phyloP scores from a whole-genome alignment of 2,888 invertebrate species.

The Trachelus iudaicus region DNA sequence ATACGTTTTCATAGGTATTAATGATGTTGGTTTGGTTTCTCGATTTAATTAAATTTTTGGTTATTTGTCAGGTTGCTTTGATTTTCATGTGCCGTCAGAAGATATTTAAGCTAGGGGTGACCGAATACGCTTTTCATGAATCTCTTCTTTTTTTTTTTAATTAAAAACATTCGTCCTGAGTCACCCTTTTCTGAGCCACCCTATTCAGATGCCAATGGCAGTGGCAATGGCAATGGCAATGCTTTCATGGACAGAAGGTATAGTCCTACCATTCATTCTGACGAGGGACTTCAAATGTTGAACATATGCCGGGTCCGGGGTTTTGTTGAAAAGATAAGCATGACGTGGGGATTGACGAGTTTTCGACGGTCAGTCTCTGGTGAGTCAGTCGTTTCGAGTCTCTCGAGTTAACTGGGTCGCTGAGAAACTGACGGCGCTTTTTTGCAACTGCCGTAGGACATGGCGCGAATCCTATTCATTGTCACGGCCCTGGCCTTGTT shows the following conservation, averaged over 20 bases:
- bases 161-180: background rate
- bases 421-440: slow-evolving; percentile 12
- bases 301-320: slow-evolving; percentile 30
- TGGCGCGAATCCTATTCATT: slow-evolving; percentile 1
- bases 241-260: background rate
- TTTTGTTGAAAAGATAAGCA: slow-evolving; percentile 3
- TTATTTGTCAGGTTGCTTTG: background rate
- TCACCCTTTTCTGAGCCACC: background rate
- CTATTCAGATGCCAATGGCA: background rate
- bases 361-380: slow-evolving; percentile 6
- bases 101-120: background rate
- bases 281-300: slow-evolving; percentile 23
- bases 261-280: background rate
- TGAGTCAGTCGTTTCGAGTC: slow-evolving; percentile 60
- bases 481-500: slow-evolving; percentile 7
- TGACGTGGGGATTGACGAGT: background rate
- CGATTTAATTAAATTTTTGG: background rate
- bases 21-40: background rate
- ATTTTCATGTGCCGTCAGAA: background rate
- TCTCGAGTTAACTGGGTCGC: slow-evolving; percentile 54
- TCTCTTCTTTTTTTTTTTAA: background rate
- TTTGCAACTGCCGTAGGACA: slow-evolving; percentile 2
- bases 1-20: background rate
- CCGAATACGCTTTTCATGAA: background rate
- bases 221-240: background rate